Evolutionary conservation across 2,888 invertebrate species (phyloP), one percentile per base, ranked within the genome.

Genomic region (Aleiodes alternator): DNA sequence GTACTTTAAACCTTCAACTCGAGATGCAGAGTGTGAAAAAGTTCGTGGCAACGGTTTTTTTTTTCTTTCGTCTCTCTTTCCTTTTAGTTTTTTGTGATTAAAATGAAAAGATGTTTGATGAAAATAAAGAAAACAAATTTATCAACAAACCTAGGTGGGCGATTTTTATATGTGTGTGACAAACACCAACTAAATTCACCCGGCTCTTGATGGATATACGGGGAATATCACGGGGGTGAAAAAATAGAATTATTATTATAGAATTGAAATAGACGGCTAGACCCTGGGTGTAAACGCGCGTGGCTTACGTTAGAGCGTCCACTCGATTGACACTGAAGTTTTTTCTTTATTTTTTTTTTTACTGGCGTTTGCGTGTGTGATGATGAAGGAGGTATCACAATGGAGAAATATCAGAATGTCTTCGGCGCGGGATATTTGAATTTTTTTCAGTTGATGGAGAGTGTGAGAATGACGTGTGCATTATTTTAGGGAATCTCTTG

Each of bases 241-340:
- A 38, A 14, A 38, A 59, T 38, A 59, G 31, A 59, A 59, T 59
- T 59, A 59, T 59, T 59, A 59, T 59, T 59, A 59, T 31, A 38
- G 59, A 11, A 43, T 43, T 34, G 59, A 5, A 59, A 59, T 43
- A 43, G 0, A 7, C 59, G n/a, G n/a, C 31, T 59, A 34, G 59
- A 31, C 34, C 34, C 59, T 59, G 59, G 59, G 38, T 34, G 59
- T 14, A 34, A 59, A 59, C 59, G 34, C 59, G 59, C 38, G 59
- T 31, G 34, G 31, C n/a, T 59, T 7, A 31, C 38, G 23, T 16
- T n/a, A 64, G 64, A 43, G 48, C 64, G 64, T 64, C 48, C 64
- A 64, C 64, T 64, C 48, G 64, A 64, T 29, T 48, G 64, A 64
- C 23, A 64, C n/a, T 43, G 12, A 64, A 16, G 29, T 3, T 23